These are phyloP conservation scores for Pseudochirops corinnae DNA, from an alignment of 2,797 vertebrate species.

Conservation along the genomic window DNA sequence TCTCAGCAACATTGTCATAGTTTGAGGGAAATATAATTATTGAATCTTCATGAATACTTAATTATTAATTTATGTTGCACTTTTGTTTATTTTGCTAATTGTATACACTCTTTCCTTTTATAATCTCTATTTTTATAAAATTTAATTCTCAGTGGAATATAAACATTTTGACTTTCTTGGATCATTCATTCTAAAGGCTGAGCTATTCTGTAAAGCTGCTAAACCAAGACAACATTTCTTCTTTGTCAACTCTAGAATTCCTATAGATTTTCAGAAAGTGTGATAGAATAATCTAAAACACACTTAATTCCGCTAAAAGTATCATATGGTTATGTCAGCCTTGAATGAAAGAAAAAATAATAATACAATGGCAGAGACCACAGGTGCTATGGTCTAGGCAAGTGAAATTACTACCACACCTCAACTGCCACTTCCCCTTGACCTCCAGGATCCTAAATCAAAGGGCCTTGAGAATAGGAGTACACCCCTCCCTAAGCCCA, in stretches of 20 bases:
- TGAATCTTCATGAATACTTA: slow-evolving; percentile 62
- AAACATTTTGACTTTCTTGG: background rate
- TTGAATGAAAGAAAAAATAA: background rate
- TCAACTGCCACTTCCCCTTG: background rate
- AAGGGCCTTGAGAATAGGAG: background rate
- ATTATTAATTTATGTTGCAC: slow-evolving; percentile 50
- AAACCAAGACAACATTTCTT: background rate
- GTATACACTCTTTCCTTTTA: background rate
- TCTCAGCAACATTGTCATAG: slow-evolving; percentile 50
- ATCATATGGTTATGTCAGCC: background rate
- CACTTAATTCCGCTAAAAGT: background rate
- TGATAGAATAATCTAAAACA: background rate
- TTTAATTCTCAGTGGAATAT: background rate
- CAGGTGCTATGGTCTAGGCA: background rate
- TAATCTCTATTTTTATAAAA: background rate
- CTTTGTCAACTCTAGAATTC: background rate
- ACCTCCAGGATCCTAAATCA: background rate
- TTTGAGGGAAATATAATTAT: slow-evolving; percentile 61
- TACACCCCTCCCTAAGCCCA: background rate
- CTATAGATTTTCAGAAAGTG: background rate
- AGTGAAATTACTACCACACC: background rate
- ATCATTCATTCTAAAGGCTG: background rate
- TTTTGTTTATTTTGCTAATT: slow-evolving; percentile 38
- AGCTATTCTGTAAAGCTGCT: background rate
- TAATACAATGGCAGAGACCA: background rate